Evolutionary conservation across 1,140 invertebrate genomes (phyloP), one percentile per base, ranked within the genome.

Genomic region (Bombus balteatus): DNA sequence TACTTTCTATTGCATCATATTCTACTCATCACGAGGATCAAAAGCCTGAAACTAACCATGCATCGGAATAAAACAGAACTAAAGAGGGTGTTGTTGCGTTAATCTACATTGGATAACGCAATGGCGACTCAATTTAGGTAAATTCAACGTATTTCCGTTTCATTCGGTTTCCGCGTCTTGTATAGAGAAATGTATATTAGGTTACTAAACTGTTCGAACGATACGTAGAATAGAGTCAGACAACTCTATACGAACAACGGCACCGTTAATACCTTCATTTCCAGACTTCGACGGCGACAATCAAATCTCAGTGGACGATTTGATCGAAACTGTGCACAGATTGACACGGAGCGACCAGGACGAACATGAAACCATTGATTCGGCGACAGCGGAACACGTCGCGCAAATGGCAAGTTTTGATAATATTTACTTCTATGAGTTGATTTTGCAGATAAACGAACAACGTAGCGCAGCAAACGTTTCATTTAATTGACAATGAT

Each of bases 281-380:
- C 80, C 89, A 96, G 96, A 97, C 94, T 95, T 96, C 88, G 96
- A 97, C 83, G 95, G 95, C 79, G 96, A 97, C 91, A 96, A 95
- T 88, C 95, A 95, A 91, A 95, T 97, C 75, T 95, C 95, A 18
- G 89, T 95, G 39, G 89, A 94, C 34, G 96, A 97, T 92, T 94
- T 97, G 53, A 94, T 93, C 74, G 92, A 95, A 47, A 94, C 95
- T n/a, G 89, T 96, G 5, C 95, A 96, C 80, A 93, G 95, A 47
- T 86, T 96, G 68, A 96, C 95, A 10, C 91, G 90, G 1, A 80
- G 82, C 8, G 41, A 83, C 12, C 70, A 85, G 72, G 39, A 78
- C n/a, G 85, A 78, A 47, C 22, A 72, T 22, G 47, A 32, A 2
- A 71, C 82, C 85, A 92, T 91, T 72, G 89, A 90, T 84, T 76